Conservation (phyloP, 2,797 vertebrate species). For the Pseudochromis fuscus region DNA sequence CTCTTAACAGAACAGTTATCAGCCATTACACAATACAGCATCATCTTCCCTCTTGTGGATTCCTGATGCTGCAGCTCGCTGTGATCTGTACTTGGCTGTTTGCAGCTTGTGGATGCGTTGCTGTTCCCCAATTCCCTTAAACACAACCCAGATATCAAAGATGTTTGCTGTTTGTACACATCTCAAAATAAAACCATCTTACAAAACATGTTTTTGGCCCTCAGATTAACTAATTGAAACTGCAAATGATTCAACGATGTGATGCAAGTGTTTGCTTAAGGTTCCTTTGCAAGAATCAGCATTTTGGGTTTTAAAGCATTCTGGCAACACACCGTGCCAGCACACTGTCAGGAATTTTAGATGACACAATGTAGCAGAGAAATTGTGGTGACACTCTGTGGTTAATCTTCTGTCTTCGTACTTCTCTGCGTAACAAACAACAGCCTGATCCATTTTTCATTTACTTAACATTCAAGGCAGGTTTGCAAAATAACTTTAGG, state of each 20-base stretch:
- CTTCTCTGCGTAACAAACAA: constrained; percentile 11
- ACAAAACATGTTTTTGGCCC: not conserved
- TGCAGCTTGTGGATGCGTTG: constrained; percentile 29
- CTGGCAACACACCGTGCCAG: constrained; percentile 5
- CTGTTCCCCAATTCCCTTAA: constrained; percentile 31
- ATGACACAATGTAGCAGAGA: not conserved
- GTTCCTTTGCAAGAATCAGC: constrained; percentile 7
- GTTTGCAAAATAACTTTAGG: constrained; percentile 29
- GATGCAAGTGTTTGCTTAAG: not conserved
- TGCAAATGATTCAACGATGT: constrained; percentile 1
- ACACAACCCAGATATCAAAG: constrained; percentile 30
- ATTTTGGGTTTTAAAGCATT: constrained; percentile 21
- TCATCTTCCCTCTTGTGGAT: constrained; percentile 40
- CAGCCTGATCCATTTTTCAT: constrained; percentile 28
- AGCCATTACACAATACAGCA: constrained; percentile 35
- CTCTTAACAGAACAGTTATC: constrained; percentile 57
- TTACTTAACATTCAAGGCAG: constrained; percentile 7
- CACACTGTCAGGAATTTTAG: constrained; percentile 7
- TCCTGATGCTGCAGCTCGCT: constrained; percentile 19
- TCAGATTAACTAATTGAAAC: not conserved
- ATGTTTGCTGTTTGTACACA: constrained; percentile 28
- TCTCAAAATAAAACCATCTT: constrained; percentile 16
- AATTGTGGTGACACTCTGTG: not conserved
- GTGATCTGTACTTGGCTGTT: constrained; percentile 31
- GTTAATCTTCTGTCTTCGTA: constrained; percentile 13